phyloP scores from a whole-genome alignment of 2,888 invertebrate species.

The Watsonalla binaria region DNA sequence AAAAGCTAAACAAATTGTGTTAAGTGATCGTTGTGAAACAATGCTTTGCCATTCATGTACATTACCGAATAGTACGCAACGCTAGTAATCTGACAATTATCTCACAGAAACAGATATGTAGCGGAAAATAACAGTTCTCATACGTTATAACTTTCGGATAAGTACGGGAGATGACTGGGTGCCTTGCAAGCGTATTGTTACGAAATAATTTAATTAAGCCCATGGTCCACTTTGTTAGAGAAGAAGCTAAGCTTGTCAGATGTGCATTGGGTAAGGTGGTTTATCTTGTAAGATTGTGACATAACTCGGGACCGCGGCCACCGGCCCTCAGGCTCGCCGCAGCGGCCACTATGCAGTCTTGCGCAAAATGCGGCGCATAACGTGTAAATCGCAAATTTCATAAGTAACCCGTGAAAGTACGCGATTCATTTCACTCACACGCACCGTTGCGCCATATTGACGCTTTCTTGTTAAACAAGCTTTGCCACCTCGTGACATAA shows the following conservation, averaged over 20 bases:
- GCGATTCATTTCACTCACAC: slow-evolving; percentile 56
- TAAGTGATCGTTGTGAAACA: no score
- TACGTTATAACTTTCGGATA: background rate
- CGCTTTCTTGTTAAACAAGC: slow-evolving; percentile 37
- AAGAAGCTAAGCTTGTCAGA: background rate
- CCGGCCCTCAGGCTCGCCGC: slow-evolving; percentile 8
- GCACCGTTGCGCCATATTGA: slow-evolving; percentile 22
- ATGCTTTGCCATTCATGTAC: no score
- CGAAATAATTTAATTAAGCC: background rate
- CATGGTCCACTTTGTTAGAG: background rate
- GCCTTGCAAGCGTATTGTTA: background rate
- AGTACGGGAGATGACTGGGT: background rate
- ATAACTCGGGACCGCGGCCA: slow-evolving; percentile 4
- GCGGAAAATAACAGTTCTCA: background rate
- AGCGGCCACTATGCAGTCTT: slow-evolving; percentile 23
- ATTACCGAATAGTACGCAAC: no score
- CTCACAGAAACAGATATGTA: background rate
- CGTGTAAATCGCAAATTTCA: slow-evolving; percentile 67
- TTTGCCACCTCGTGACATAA: slow-evolving; percentile 32
- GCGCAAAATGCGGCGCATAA: slow-evolving; percentile 43
- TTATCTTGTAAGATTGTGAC: slow-evolving; percentile 6
- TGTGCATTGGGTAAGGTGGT: background rate
- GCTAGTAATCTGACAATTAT: background rate
- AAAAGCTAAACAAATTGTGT: no score
- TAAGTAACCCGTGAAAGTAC: slow-evolving; percentile 68